Percentiles rank a stretch among this genome's conserved stretches.
Conservation (phyloP, 2,113 vertebrate genomes). For the Pelecanus crispus region DNA sequence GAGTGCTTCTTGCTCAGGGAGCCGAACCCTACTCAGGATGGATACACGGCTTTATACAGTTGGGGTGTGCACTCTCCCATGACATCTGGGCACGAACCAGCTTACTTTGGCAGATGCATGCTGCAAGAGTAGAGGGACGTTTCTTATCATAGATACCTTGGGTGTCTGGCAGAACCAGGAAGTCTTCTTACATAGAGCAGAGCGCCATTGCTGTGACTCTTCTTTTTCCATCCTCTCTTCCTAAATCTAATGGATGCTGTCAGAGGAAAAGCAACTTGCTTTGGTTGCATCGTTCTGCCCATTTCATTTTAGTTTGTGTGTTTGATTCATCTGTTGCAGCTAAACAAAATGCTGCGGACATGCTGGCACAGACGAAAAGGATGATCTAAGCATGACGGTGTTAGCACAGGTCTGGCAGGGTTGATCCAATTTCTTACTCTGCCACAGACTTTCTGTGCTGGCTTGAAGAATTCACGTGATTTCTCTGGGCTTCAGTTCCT, state of each 20-base stretch:
- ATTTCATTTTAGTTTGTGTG: not conserved
- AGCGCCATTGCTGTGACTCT: not conserved
- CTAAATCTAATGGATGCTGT: not conserved
- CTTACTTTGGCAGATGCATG: not conserved
- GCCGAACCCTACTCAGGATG: too few species aligned
- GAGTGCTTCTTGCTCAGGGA: not conserved
- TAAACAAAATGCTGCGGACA: not conserved
- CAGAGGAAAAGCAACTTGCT: not conserved
- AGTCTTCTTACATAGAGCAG: not conserved
- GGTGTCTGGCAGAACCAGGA: not conserved
- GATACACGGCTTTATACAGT: not conserved
- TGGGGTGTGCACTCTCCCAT: rapidly evolving
- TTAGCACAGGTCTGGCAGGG: not conserved
- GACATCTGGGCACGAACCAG: too few species aligned
- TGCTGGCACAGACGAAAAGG: not conserved
- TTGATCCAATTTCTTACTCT: not conserved
- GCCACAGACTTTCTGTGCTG: not conserved
- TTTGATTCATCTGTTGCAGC: not conserved
- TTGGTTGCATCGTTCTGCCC: not conserved
- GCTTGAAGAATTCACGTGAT: not conserved
- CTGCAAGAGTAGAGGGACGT: not conserved
- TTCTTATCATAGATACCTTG: not conserved
- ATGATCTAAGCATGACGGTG: not conserved
- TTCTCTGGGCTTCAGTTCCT: not conserved
- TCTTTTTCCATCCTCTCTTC: not conserved